Percentiles rank a stretch among this genome's conserved stretches.
Conservation (phyloP, 2,888 invertebrate species). For the Drepana falcataria region DNA sequence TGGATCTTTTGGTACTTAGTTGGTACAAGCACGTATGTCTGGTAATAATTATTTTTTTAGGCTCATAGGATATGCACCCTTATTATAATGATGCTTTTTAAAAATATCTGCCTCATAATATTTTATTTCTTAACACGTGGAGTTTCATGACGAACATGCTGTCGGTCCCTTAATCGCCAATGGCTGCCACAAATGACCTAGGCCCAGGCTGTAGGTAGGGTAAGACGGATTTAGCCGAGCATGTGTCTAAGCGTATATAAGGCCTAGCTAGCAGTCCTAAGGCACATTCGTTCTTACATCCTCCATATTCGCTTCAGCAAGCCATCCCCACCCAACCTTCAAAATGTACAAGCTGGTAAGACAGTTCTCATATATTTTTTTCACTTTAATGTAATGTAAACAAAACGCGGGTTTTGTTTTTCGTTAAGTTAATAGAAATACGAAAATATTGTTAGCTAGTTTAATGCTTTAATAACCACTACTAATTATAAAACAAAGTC, state of each 20-base stretch:
- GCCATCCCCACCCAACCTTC: slow-evolving; percentile 43
- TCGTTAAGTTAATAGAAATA: no score
- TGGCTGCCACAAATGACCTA: slow-evolving; percentile 61
- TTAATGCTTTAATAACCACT: no score
- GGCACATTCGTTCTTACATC: slow-evolving; percentile 66
- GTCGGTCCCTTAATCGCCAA: slow-evolving; percentile 25
- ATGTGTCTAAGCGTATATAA: slow-evolving; percentile 70
- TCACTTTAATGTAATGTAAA: not conserved
- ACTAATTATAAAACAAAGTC: no score
- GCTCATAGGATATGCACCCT: no score
- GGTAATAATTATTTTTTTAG: no score
- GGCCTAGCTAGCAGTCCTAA: slow-evolving; percentile 38
- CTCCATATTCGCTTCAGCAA: slow-evolving; percentile 46
- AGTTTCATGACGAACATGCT: slow-evolving; percentile 44
- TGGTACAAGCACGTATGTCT: no score
- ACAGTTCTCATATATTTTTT: slow-evolving; percentile 8
- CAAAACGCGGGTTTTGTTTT: no score
- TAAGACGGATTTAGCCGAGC: slow-evolving; percentile 62
- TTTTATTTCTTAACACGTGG: not conserved
- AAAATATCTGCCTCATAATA: no score
- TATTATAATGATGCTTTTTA: no score
- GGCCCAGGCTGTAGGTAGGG: slow-evolving; percentile 61
- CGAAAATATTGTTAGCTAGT: no score
- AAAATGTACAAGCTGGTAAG: slow-evolving; percentile 82
- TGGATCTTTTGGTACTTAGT: no score